These are phyloP conservation scores for Gracilinanus agilis DNA, from an alignment of 2,113 vertebrate species.

Conservation along the genomic window DNA sequence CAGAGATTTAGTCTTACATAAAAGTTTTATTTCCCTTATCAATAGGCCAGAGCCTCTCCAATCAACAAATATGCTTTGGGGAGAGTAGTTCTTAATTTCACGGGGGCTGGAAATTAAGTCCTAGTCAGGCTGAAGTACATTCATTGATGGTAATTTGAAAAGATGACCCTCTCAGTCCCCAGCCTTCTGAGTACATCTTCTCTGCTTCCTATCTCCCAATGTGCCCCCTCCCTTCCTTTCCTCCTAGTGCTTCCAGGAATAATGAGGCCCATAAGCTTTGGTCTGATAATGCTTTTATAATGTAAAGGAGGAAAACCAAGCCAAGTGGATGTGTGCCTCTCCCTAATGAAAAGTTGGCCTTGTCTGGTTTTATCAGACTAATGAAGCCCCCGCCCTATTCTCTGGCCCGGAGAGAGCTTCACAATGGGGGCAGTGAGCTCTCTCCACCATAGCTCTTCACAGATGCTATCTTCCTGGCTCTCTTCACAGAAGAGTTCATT, in stretches of 20 bases:
- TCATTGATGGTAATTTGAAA: conserved; percentile 28
- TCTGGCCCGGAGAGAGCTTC: conserved; percentile 31
- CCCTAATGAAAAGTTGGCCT: conserved; percentile 67
- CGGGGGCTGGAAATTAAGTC: background rate
- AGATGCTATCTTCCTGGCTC: conserved; percentile 73
- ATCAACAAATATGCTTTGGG: background rate
- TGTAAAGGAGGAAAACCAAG: conserved; percentile 63
- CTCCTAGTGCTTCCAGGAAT: conserved; percentile 61
- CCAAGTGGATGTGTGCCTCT: conserved; percentile 56
- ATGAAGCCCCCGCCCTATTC: conserved; percentile 59
- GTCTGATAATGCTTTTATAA: conserved; percentile 64
- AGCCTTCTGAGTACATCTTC: background rate
- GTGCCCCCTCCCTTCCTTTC: conserved; percentile 41
- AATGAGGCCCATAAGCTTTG: conserved; percentile 65
- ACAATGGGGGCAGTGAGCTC: conserved; percentile 42
- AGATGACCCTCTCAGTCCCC: conserved; percentile 3
- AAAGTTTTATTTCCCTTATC: background rate
- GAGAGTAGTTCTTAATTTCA: conserved; percentile 61
- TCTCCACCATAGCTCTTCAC: conserved; percentile 37
- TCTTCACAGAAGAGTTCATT: conserved; percentile 67
- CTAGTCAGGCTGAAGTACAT: conserved; percentile 47
- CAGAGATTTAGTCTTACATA: background rate
- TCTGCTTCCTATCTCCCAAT: background rate
- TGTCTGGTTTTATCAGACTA: conserved; percentile 68
- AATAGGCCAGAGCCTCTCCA: background rate